Evolutionary conservation across 2,797 vertebrate species (phyloP).

Genomic region (Rhabdophis nuchalis): DNA sequence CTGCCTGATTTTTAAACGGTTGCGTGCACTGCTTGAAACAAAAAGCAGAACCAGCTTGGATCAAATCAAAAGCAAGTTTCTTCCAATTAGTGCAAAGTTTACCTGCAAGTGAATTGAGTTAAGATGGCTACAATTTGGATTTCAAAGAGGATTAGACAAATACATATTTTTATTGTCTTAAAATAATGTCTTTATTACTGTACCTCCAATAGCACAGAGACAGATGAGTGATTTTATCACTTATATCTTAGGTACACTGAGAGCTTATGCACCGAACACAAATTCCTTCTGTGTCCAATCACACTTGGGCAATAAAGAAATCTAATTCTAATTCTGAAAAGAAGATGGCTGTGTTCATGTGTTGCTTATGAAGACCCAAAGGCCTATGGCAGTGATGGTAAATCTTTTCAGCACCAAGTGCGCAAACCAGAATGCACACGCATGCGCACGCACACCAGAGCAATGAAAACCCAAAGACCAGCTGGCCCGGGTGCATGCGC

Average conservation of each 20-base stretch:
- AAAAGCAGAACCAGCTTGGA: neutral
- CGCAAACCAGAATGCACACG: too few species aligned
- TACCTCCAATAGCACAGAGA: neutral
- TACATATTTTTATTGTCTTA: neutral
- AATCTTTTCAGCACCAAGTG: too few species aligned
- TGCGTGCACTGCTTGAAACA: neutral
- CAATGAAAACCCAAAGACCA: too few species aligned
- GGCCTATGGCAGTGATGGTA: neutral
- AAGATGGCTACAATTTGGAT: neutral
- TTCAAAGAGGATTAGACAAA: neutral
- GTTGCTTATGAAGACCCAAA: neutral
- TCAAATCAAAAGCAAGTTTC: neutral
- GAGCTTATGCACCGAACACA: too few species aligned
- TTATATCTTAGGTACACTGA: too few species aligned
- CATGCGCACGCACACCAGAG: too few species aligned
- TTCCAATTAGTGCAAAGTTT: neutral
- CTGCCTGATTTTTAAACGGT: neutral
- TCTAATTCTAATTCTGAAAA: neutral
- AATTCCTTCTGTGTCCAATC: too few species aligned
- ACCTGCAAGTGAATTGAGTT: neutral
- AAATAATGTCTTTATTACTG: neutral
- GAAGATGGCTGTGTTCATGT: neutral
- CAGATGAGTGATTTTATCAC: neutral
- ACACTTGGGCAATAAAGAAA: too few species aligned
- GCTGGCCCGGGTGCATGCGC: too few species aligned